Conservation (phyloP, 2,888 invertebrate species). For the Lasioglossum malachurum region DNA sequence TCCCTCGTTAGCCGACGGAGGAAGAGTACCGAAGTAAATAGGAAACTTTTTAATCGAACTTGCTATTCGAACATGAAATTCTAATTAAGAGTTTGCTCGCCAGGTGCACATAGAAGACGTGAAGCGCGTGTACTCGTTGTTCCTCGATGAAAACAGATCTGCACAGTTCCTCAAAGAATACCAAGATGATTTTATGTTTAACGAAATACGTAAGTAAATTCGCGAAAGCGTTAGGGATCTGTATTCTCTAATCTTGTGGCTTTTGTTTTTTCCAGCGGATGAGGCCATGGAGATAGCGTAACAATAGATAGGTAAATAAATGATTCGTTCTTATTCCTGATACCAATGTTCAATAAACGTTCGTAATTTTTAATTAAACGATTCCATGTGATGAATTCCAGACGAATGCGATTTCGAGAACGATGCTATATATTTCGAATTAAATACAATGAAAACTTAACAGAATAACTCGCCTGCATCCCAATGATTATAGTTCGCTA, state of each 20-base stretch:
- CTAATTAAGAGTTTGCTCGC: not conserved
- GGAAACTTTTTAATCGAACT: not conserved
- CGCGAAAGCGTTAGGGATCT: not conserved
- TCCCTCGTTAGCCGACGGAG: slow-evolving; percentile 96
- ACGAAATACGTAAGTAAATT: slow-evolving; percentile 85
- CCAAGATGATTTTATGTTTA: slow-evolving; percentile 98
- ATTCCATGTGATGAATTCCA: not conserved
- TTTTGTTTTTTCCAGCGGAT: slow-evolving; percentile 70
- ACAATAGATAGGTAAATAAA: slow-evolving; percentile 43
- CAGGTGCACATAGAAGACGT: slow-evolving; percentile 95
- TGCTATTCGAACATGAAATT: not conserved
- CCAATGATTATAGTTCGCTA: slow-evolving; percentile 22
- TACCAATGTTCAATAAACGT: slow-evolving; percentile 28
- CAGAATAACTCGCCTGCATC: slow-evolving; percentile 28
- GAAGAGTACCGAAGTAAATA: slow-evolving; percentile 91
- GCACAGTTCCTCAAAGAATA: slow-evolving; percentile 97
- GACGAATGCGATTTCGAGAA: slow-evolving; percentile 26
- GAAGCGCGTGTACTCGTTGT: slow-evolving; percentile 97
- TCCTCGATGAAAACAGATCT: slow-evolving; percentile 97
- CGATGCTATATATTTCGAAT: slow-evolving; percentile 49
- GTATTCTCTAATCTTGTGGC: not conserved
- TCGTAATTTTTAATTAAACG: slow-evolving; percentile 10
- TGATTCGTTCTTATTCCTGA: slow-evolving; percentile 8
- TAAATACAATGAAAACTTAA: slow-evolving; percentile 59
- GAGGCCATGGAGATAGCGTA: slow-evolving; percentile 78